A percentile compares a stretch with the other conserved stretches of the same genome.
phyloP scores from a whole-genome alignment of 2,113 vertebrate species.

The Neomonachus schauinslandi region DNA sequence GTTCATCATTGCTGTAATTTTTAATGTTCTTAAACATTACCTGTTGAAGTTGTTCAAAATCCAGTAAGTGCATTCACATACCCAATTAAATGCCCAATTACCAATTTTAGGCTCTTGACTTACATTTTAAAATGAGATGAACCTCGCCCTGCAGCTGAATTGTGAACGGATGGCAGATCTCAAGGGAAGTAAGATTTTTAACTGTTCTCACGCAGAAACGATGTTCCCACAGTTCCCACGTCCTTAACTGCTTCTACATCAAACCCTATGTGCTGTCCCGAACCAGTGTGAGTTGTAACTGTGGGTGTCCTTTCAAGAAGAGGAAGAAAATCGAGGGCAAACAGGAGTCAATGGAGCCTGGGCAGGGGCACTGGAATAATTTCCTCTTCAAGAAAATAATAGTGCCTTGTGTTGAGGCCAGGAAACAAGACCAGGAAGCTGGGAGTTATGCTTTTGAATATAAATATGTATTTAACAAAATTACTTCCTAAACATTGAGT shows the following conservation, averaged over 20 bases:
- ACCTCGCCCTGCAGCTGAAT: slow-evolving; percentile 49
- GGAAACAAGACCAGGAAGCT: slow-evolving; percentile 83
- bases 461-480: slow-evolving; percentile 81
- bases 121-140: slow-evolving; percentile 65
- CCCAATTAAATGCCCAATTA: slow-evolving; percentile 77
- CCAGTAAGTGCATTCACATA: slow-evolving; percentile 55
- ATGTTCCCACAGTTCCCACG: neutral
- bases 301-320: neutral
- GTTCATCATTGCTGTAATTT: slow-evolving; percentile 65
- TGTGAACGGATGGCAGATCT: slow-evolving; percentile 50
- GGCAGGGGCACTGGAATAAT: slow-evolving; percentile 26
- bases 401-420: slow-evolving; percentile 61
- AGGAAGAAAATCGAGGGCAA: slow-evolving; percentile 62
- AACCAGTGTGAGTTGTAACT: neutral
- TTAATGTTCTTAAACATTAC: slow-evolving; percentile 75
- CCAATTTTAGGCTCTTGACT: slow-evolving; percentile 69
- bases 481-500: slow-evolving; percentile 82
- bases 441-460: slow-evolving; percentile 76
- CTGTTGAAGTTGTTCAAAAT: slow-evolving; percentile 72
- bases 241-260: neutral
- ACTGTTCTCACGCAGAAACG: neutral
- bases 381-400: slow-evolving; percentile 70
- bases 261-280: neutral
- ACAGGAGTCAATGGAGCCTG: neutral
- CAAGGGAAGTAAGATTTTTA: neutral